Evolutionary conservation across 2,113 vertebrate genomes (phyloP).

Genomic region (Lepus americanus): DNA sequence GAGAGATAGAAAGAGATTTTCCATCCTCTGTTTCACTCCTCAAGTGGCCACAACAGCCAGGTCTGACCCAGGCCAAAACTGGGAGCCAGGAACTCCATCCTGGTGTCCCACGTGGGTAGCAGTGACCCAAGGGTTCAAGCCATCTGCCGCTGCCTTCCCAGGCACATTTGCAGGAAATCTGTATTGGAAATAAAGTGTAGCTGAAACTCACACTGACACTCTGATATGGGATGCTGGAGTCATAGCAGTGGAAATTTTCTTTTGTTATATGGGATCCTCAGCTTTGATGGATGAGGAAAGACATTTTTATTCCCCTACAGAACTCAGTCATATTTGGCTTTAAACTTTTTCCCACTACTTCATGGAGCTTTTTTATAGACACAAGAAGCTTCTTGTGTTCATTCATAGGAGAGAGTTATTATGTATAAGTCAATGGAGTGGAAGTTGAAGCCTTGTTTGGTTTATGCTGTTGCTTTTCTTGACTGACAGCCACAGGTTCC

Average conservation of each 20-base stretch:
- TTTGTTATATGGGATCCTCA: neutral
- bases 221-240: no score
- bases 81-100: no score
- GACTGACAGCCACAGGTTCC: neutral
- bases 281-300: neutral
- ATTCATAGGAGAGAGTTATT: conserved; percentile 32
- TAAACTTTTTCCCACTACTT: conserved; percentile 35
- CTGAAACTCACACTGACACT: no score
- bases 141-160: no score
- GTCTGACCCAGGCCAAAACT: no score
- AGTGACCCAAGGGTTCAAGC: no score
- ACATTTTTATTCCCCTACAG: neutral
- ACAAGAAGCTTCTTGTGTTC: conserved; percentile 4
- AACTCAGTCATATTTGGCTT: conserved; percentile 39
- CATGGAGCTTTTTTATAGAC: neutral
- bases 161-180: no score
- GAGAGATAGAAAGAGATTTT: no score
- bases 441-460: neutral
- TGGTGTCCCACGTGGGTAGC: no score
- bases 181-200: no score
- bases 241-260: neutral
- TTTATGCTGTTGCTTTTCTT: conserved; percentile 5
- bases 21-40: no score
- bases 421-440: conserved; percentile 12
- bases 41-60: no score